Evolutionary conservation across 2,888 invertebrate species (phyloP).

Genomic region (Agonopterix alstromeriana): DNA sequence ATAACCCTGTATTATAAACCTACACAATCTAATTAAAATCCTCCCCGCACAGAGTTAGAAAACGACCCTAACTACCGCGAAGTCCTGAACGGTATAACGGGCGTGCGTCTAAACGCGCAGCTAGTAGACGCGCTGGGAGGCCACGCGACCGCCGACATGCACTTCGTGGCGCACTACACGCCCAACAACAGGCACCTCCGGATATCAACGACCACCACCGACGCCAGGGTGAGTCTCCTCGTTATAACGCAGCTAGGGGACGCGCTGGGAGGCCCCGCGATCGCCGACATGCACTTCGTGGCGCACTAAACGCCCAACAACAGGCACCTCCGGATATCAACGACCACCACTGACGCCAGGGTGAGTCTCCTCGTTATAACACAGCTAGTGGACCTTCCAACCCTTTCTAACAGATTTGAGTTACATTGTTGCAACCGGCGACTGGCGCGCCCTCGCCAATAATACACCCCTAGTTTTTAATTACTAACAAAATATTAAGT

Average conservation of each 20-base stretch:
- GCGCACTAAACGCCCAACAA: slow-evolving; percentile 89
- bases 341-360: slow-evolving; percentile 88
- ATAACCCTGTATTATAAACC: too few species aligned
- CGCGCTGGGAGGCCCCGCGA: slow-evolving; percentile 80
- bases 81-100: slow-evolving; percentile 79
- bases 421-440: too few species aligned
- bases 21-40: too few species aligned
- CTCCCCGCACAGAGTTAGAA: slow-evolving; percentile 52
- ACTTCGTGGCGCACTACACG: slow-evolving; percentile 87
- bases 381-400: not conserved
- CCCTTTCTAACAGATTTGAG: too few species aligned
- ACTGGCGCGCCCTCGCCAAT: too few species aligned
- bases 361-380: slow-evolving; percentile 48
- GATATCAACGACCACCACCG: slow-evolving; percentile 88
- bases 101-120: slow-evolving; percentile 81
- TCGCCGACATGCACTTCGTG: slow-evolving; percentile 82
- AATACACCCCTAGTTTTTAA: too few species aligned
- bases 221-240: slow-evolving; percentile 79
- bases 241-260: slow-evolving; percentile 83
- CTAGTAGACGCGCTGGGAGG: slow-evolving; percentile 83
- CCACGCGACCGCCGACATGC: slow-evolving; percentile 80
- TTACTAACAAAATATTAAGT: too few species aligned
- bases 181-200: slow-evolving; percentile 89
- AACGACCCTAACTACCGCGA: slow-evolving; percentile 78
- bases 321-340: slow-evolving; percentile 90